Conservation (phyloP, 1,140 invertebrate genomes). For the Solenopsis invicta region DNA sequence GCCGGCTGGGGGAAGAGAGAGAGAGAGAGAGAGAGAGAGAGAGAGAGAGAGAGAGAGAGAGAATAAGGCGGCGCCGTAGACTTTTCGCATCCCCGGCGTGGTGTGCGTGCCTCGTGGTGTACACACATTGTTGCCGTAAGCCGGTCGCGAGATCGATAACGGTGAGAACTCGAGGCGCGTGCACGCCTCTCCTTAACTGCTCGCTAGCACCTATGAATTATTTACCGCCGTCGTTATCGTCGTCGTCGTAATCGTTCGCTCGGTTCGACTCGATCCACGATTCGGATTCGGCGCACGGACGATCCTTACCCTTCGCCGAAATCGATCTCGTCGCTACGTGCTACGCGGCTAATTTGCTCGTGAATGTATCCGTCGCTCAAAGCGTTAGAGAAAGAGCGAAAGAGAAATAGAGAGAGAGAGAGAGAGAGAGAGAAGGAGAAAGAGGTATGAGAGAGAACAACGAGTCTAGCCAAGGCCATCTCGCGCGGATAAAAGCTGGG, state of each 20-base stretch:
- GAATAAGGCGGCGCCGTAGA: not conserved
- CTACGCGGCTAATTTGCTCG: slow-evolving; percentile 35
- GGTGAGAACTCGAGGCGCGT: slow-evolving; percentile 40
- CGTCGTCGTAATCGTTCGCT: slow-evolving; percentile 10
- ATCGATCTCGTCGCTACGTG: slow-evolving; percentile 40
- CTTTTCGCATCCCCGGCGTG: not conserved
- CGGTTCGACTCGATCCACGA: slow-evolving; percentile 15
- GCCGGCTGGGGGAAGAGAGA: not conserved
- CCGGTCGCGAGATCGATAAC: slow-evolving; percentile 57
- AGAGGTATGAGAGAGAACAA: not conserved
- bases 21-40: not conserved
- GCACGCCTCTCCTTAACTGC: slow-evolving; percentile 38
- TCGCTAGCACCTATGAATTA: slow-evolving; percentile 51
- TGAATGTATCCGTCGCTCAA: slow-evolving; percentile 11
- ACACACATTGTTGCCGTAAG: slow-evolving; percentile 23
- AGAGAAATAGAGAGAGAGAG: slow-evolving; percentile 1
- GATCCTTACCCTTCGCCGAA: slow-evolving; percentile 32
- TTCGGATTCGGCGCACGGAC: slow-evolving; percentile 40
- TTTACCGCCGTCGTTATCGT: slow-evolving; percentile 52
- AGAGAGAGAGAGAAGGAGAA: slow-evolving; percentile 1
- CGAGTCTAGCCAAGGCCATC: slow-evolving; percentile 49
- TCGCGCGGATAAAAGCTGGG: slow-evolving; percentile 55
- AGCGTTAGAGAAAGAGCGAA: not conserved
- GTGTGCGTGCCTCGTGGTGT: not conserved
- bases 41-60: too few relatives aligned